phyloP scores from a whole-genome alignment of 2,797 vertebrate species.

The Sebastes diaconus region DNA sequence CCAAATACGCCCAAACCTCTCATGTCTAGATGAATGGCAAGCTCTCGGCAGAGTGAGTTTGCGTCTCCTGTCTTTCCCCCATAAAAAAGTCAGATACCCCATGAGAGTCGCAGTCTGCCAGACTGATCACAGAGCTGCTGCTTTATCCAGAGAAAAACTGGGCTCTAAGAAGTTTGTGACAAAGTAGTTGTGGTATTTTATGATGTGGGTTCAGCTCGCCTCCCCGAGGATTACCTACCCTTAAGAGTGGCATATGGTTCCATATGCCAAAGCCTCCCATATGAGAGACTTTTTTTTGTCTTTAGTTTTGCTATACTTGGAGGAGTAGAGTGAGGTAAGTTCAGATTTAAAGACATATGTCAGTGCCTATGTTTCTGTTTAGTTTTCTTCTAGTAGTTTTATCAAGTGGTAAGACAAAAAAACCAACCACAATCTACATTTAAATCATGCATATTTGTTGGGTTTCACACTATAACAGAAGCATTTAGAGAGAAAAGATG shows the following conservation, averaged over 20 bases:
- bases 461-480: neutral
- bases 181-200: slow-evolving; percentile 56
- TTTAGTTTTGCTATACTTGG: neutral
- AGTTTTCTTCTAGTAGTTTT: neutral
- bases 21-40: slow-evolving; percentile 58
- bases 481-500: neutral
- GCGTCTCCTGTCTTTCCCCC: slow-evolving; percentile 21
- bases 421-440: neutral
- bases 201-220: slow-evolving; percentile 49
- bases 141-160: slow-evolving; percentile 49
- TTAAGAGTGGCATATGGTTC: slow-evolving; percentile 26
- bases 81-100: slow-evolving; percentile 59
- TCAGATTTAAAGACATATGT: neutral
- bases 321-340: neutral
- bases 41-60: slow-evolving; percentile 41
- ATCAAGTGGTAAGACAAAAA: neutral
- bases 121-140: slow-evolving; percentile 52
- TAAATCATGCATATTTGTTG: neutral
- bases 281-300: neutral
- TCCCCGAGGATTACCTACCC: slow-evolving; percentile 32
- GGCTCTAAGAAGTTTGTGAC: slow-evolving; percentile 65
- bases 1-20: slow-evolving; percentile 53
- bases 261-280: slow-evolving; percentile 11
- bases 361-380: neutral
- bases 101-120: slow-evolving; percentile 57